Conservation (phyloP, 2,888 invertebrate species). For the Lobophora halterata region DNA sequence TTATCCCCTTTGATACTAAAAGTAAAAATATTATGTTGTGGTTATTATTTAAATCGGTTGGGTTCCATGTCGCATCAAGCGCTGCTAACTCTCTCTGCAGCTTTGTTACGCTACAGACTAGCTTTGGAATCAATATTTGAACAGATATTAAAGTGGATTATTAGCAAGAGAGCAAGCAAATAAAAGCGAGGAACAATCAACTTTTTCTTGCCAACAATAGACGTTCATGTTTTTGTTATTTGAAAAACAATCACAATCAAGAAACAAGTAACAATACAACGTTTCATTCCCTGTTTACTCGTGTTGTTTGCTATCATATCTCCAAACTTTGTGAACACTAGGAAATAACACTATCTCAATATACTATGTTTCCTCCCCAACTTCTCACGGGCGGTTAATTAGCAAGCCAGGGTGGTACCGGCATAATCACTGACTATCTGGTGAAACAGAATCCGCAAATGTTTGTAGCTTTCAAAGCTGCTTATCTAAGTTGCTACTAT, state of each 20-base stretch:
- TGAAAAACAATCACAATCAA: too few relatives aligned
- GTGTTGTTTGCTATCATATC: too few relatives aligned
- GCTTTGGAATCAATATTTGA: constrained; percentile 91
- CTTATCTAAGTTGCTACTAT: constrained; percentile 6
- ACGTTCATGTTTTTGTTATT: too few relatives aligned
- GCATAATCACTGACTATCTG: constrained; percentile 2
- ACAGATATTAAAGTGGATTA: constrained; percentile 89
- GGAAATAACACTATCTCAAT: too few relatives aligned
- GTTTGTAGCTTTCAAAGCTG: constrained; percentile 4
- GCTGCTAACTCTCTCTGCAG: constrained; percentile 95
- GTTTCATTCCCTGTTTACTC: too few relatives aligned
- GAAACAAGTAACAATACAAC: too few relatives aligned
- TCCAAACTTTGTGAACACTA: too few relatives aligned
- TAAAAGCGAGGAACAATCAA: constrained; percentile 66
- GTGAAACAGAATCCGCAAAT: constrained; percentile 2
- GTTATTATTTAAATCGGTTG: too few relatives aligned
- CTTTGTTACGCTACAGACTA: constrained; percentile 94
- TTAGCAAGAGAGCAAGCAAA: constrained; percentile 73
- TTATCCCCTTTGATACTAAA: too few relatives aligned
- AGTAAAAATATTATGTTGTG: too few relatives aligned
- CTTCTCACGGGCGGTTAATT: constrained; percentile 8
- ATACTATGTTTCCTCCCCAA: constrained; percentile 4
- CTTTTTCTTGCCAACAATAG: too few relatives aligned
- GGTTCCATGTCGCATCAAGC: too few relatives aligned
- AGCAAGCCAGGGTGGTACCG: not conserved